These are phyloP conservation scores for Piscicola geometra DNA, from an alignment of 2,888 invertebrate species.

Conservation along the genomic window DNA sequence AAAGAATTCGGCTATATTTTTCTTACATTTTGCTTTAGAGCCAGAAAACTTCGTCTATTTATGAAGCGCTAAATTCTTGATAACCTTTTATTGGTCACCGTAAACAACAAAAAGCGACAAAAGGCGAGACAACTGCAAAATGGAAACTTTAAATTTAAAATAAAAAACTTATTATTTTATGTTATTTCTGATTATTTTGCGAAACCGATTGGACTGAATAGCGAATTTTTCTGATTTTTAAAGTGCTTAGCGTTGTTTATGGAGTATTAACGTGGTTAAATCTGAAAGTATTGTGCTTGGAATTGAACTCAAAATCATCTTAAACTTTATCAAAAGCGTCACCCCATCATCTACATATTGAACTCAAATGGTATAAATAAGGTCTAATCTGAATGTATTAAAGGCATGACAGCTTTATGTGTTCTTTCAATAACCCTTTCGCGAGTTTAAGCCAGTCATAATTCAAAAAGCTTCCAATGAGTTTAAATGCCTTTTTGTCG, in stretches of 20 bases:
- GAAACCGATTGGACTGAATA: not conserved
- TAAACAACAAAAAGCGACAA: not conserved
- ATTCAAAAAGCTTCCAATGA: conserved; percentile 4
- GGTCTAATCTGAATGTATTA: not conserved
- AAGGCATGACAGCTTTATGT: not conserved
- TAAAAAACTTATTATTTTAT: not conserved
- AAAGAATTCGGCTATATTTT: not conserved
- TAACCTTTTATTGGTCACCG: conserved; percentile 13
- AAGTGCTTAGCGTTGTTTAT: not conserved
- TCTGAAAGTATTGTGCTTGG: too few relatives aligned
- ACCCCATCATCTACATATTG: not conserved
- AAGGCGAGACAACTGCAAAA: conserved; percentile 15
- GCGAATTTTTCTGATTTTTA: not conserved
- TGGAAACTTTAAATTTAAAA: conserved; percentile 6
- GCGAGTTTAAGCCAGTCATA: not conserved
- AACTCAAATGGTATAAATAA: not conserved
- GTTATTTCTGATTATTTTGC: not conserved
- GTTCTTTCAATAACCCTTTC: not conserved
- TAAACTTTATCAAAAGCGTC: too few relatives aligned
- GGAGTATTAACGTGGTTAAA: too few relatives aligned
- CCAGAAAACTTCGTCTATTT: not conserved
- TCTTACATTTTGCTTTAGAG: not conserved
- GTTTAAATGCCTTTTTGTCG: not conserved
- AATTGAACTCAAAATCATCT: too few relatives aligned
- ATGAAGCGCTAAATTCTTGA: conserved; percentile 10